Evolutionary conservation across 2,888 invertebrate species (phyloP).

Genomic region (Aphodius sticticus): DNA sequence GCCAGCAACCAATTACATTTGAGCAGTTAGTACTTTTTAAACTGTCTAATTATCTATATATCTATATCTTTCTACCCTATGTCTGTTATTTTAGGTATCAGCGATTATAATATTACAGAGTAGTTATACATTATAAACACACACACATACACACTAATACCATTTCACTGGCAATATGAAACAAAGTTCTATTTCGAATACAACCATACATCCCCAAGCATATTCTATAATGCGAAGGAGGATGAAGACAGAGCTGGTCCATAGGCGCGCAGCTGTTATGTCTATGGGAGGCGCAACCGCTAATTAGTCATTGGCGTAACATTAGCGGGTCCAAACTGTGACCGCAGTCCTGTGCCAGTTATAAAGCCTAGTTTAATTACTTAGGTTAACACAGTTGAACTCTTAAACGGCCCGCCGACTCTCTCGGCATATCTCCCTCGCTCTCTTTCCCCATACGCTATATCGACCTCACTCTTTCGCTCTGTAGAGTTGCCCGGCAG

Average conservation of each 20-base stretch:
- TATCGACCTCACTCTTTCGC: background rate
- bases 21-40: too few relatives aligned
- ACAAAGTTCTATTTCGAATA: too few relatives aligned
- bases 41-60: too few relatives aligned
- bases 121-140: too few relatives aligned
- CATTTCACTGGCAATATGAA: too few relatives aligned
- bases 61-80: too few relatives aligned
- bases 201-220: too few relatives aligned
- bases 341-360: slow-evolving; percentile 44
- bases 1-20: too few relatives aligned
- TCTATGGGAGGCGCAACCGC: slow-evolving; percentile 40
- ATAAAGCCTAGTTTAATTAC: slow-evolving; percentile 45
- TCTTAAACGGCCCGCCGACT: background rate
- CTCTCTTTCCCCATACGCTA: too few relatives aligned
- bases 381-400: slow-evolving; percentile 44
- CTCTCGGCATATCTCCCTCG: background rate
- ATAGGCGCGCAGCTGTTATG: background rate
- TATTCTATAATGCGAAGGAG: background rate
- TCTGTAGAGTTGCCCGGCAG: background rate
- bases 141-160: too few relatives aligned
- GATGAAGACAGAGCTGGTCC: background rate
- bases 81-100: too few relatives aligned
- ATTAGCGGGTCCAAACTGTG: slow-evolving; percentile 44
- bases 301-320: slow-evolving; percentile 46
- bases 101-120: too few relatives aligned